phyloP scores from a whole-genome alignment of 2,888 invertebrate species.

The Drosophila birchii region DNA sequence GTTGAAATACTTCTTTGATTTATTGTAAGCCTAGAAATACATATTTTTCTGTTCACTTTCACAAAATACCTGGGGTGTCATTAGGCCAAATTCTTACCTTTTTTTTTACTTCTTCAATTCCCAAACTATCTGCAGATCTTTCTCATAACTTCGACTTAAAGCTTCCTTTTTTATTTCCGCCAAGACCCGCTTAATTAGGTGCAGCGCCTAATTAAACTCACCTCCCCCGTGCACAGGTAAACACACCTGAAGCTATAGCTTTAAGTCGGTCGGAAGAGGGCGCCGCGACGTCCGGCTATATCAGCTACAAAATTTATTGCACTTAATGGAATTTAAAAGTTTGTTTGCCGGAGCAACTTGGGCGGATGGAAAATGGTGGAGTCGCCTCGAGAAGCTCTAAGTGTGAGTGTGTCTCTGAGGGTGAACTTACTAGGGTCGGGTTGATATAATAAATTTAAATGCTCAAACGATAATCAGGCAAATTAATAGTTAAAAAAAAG shows the following conservation, averaged over 20 bases:
- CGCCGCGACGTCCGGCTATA: constrained; percentile 54
- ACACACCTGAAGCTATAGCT: constrained; percentile 10
- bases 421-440: constrained; percentile 50
- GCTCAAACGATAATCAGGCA: constrained; percentile 81
- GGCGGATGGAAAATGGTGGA: constrained; percentile 24
- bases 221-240: neutral
- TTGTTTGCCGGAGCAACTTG: constrained; percentile 71
- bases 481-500: constrained; percentile 76
- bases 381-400: neutral
- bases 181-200: constrained; percentile 49
- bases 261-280: constrained; percentile 32
- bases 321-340: constrained; percentile 83
- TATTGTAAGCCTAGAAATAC: too few species aligned
- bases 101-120: neutral
- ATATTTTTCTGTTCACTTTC: neutral
- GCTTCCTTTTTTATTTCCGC: constrained; percentile 12
- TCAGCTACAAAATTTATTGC: constrained; percentile 83
- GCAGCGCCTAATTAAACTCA: constrained; percentile 60
- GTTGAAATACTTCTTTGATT: neutral
- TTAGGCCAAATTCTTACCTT: neutral
- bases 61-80: neutral
- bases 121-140: constrained; percentile 5
- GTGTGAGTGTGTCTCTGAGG: neutral
- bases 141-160: constrained; percentile 17
- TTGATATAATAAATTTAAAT: constrained; percentile 59